Evolutionary conservation across 2,113 vertebrate species (phyloP).

Genomic region (Gymnorhina tibicen): DNA sequence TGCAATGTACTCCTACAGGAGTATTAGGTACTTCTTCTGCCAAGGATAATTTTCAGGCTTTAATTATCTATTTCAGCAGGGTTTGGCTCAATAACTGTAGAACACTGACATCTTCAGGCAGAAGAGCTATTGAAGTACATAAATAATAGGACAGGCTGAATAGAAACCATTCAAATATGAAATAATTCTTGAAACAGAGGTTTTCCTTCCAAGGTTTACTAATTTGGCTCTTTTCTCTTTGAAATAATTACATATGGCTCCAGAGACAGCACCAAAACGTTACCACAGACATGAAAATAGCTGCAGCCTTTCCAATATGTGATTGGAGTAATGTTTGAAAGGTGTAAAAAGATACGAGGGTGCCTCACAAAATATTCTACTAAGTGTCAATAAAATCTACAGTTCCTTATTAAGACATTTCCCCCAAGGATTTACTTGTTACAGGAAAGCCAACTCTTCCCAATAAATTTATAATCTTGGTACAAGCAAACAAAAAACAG

Average conservation of each 20-base stretch:
- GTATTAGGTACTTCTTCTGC: neutral
- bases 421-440: neutral
- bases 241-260: neutral
- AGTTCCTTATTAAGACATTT: neutral
- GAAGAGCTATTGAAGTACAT: neutral
- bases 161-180: neutral
- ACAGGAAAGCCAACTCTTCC: neutral
- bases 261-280: neutral
- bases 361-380: neutral
- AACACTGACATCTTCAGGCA: constrained; percentile 34
- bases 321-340: neutral
- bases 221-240: neutral
- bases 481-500: neutral
- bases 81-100: neutral
- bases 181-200: neutral
- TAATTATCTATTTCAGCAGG: neutral
- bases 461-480: neutral
- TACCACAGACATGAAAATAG: neutral
- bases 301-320: neutral
- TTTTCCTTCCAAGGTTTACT: neutral
- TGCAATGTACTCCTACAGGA: neutral
- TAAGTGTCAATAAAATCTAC: neutral
- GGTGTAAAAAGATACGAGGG: neutral
- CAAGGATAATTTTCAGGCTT: neutral
- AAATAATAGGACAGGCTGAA: neutral